Base-by-base conservation (phyloP, 2,888 invertebrate genomes). In the Macrophya alboannulata region DNA sequence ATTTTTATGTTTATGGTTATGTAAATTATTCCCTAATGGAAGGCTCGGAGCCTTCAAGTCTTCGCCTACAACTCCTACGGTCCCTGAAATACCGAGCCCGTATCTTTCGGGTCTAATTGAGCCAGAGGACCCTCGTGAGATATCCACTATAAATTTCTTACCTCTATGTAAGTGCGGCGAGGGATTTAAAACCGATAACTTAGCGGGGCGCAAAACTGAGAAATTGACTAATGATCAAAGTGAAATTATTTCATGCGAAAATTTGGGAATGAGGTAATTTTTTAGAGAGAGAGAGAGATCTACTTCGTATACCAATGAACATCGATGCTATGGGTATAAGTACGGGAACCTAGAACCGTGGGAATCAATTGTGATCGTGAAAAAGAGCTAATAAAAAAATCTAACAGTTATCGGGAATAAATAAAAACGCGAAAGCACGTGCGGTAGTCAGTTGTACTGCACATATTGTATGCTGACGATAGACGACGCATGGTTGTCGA, bases 1-100 rank as follows among this genome's bases (percentile, higher is more conserved):
- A 90, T 90, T 87, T 77, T 88, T 89, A 89, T 89, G 88, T 89
- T 91, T 90, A 91, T 88, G 88, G 89, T 89, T 89, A 89, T 90
- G 91, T 89, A 90, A 91, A 90, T 90, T 88, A 90, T 85, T 86
- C 84, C 86, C 59, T 87, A 89, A 89, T 88, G 87, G 88, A 86
- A 82, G 87, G 79, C 86, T 86, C 86, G 84, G 79, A 74, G 77
- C 77, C 48, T 17, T 17, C 17, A 43, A 21, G 40, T 25, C 40
- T 48, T 31, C 65, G 62, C 62, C 65, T 51, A 65, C 65, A 43
- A 77, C 72, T 74, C 21, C 9, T 25, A 62, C 21, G 12, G 4
- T 37, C 68, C 1, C 12, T 5, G 37, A 37, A 68, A 37, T 31
- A 68, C 21, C 74, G 74, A 74, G 21, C 43, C 31, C 74, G 45